Evolutionary conservation across 2,888 invertebrate species (phyloP).

Genomic region (Amaurobius ferox): DNA sequence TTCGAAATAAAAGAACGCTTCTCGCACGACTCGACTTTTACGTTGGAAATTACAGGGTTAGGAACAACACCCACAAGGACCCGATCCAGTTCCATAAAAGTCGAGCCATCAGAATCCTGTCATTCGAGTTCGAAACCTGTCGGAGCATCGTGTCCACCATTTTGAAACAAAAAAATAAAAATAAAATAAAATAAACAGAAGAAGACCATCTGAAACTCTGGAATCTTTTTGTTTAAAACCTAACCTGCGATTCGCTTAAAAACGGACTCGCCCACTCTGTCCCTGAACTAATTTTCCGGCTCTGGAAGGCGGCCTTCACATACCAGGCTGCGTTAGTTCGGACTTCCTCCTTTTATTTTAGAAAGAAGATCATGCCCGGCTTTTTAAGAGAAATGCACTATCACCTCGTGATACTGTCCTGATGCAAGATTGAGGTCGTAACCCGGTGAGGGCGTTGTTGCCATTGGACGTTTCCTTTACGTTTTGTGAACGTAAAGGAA

Average conservation of each 20-base stretch:
- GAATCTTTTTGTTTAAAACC: background rate
- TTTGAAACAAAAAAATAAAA: too few species aligned
- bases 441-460: background rate
- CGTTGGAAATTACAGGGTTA: too few species aligned
- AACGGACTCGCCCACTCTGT: background rate
- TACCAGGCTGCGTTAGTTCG: background rate
- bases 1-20: too few species aligned
- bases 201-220: too few species aligned
- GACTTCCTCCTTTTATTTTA: slow-evolving; percentile 14
- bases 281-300: slow-evolving; percentile 11
- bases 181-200: too few species aligned
- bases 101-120: too few species aligned
- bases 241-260: background rate
- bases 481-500: background rate
- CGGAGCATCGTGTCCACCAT: too few species aligned
- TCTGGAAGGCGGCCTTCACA: slow-evolving; percentile 6
- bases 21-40: too few species aligned
- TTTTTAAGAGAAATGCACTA: background rate
- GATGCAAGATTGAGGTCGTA: background rate
- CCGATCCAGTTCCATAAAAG: too few species aligned
- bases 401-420: background rate
- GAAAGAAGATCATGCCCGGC: slow-evolving; percentile 1
- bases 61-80: too few species aligned
- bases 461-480: background rate
- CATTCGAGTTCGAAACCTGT: too few species aligned